Percentiles rank a stretch among this genome's conserved stretches.
Conservation (phyloP, 2,797 vertebrate species). For the Cichlasoma orientale region DNA sequence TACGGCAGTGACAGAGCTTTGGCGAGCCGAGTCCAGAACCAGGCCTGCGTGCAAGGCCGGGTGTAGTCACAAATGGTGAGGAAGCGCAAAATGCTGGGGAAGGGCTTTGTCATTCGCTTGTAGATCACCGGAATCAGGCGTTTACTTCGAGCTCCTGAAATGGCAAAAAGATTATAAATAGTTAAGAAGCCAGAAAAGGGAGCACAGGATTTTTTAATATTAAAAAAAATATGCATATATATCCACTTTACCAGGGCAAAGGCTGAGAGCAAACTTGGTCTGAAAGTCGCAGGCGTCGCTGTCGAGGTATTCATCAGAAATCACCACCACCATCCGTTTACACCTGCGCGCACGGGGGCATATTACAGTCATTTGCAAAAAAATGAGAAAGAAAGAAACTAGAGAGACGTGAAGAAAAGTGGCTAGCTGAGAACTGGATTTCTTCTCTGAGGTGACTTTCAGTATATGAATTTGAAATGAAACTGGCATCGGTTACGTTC, state of each 20-base stretch:
- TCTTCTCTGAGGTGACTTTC: background rate
- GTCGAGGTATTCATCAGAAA: slow-evolving; percentile 95
- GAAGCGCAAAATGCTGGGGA: slow-evolving; percentile 94
- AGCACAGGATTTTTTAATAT: background rate
- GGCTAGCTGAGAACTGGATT: background rate
- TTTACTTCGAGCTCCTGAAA: slow-evolving; percentile 88
- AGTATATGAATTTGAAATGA: background rate
- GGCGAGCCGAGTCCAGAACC: slow-evolving; percentile 95
- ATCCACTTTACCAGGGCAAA: slow-evolving; percentile 88
- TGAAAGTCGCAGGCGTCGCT: slow-evolving; percentile 97
- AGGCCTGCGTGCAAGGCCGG: slow-evolving; percentile 88
- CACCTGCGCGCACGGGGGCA: slow-evolving; percentile 80
- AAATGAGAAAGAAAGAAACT: background rate
- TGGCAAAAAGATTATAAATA: background rate
- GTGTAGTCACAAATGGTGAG: slow-evolving; percentile 96
- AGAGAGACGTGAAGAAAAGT: background rate
- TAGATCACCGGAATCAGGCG: slow-evolving; percentile 94
- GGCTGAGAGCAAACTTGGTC: slow-evolving; percentile 98
- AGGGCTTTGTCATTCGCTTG: slow-evolving; percentile 89
- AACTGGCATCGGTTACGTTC: background rate
- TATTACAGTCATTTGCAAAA: background rate
- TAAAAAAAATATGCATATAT: background rate
- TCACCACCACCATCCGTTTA: slow-evolving; percentile 94
- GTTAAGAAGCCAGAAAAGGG: background rate
- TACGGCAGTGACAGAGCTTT: slow-evolving; percentile 75